Base-by-base conservation (phyloP, 2,888 invertebrate genomes). In the Dolichopus griseipennis region DNA sequence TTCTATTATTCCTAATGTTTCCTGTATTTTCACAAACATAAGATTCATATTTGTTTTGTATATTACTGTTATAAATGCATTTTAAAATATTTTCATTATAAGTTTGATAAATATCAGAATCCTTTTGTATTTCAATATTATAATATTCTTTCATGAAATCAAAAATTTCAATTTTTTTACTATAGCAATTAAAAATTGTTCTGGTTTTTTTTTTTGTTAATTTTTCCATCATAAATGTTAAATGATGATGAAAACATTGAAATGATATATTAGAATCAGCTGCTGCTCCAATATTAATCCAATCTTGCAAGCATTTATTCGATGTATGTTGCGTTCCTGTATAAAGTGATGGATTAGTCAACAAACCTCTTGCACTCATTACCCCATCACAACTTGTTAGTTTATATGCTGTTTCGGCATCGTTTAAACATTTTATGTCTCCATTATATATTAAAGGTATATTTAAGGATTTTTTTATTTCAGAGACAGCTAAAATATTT, bases 401-500 rank as follows among this genome's bases (percentile, higher is more conserved):
- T 61, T 86, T 79, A 72, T 88, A 85, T 61, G 97, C 83, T 18
- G 81, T 76, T 69, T 87, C 78, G 37, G 92, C 93, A 78, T 92
- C 91, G n/a, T 85, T 78, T 69, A 92, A 81, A 65, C 84, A 86
- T 75, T 87, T 90, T 0, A 96, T 84, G 75, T 95, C 95, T 61
- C 98, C 98, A 83, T 99, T 99, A 0, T 93, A 96, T 72, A 97
- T 86, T 0, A 98, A 83, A 1, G 98, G 97, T 72, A 97, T 83
- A 61, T 80, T 78, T n/a, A 95, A 80, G 71, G 85, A 86, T 67
- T 89, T 85, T 73, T 88, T 88, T 18, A 96, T 86, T 63, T 87
- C 82, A 75, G 85, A 85, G 69, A 98, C 85, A 34, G 89, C 88
- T 20, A 87, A 85, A 34, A 86, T 76, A 79, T 96, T 87, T 15